phyloP scores from a whole-genome alignment of 2,113 vertebrate genomes.

The Balaenoptera acutorostrata region DNA sequence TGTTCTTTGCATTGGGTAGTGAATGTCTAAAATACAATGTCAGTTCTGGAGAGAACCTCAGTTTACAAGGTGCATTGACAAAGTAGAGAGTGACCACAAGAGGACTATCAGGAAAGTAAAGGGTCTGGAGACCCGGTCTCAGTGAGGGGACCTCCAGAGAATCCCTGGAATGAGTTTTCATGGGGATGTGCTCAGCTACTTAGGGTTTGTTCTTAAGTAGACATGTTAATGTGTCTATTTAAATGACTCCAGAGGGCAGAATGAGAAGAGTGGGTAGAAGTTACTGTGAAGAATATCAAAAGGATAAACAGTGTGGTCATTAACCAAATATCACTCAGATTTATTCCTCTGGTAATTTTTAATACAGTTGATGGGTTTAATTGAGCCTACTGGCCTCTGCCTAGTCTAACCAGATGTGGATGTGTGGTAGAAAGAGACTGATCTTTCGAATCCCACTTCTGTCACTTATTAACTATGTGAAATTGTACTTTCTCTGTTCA shows the following conservation, averaged over 20 bases:
- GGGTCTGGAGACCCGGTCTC: background rate
- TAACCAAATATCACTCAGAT: background rate
- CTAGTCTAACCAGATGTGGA: background rate
- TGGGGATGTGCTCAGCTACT: background rate
- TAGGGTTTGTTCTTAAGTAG: rapidly evolving
- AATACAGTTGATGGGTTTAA: background rate
- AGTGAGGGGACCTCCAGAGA: background rate
- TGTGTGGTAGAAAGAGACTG: too few species aligned
- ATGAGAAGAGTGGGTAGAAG: background rate
- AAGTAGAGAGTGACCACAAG: background rate
- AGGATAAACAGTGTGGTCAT: background rate
- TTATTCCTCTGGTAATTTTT: background rate
- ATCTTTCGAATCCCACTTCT: background rate
- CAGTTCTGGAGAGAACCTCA: background rate
- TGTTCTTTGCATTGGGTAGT: background rate
- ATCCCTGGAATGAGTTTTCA: background rate
- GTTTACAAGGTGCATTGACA: rapidly evolving
- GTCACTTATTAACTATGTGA: background rate
- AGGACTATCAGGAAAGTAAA: background rate
- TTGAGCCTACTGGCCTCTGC: background rate
- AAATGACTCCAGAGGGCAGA: background rate
- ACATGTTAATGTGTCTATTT: background rate
- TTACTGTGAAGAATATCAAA: background rate
- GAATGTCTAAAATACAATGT: background rate
- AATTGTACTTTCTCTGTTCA: background rate